These are phyloP conservation scores for Balaenoptera acutorostrata DNA, from an alignment of 2,113 vertebrate species.

Conservation along the genomic window DNA sequence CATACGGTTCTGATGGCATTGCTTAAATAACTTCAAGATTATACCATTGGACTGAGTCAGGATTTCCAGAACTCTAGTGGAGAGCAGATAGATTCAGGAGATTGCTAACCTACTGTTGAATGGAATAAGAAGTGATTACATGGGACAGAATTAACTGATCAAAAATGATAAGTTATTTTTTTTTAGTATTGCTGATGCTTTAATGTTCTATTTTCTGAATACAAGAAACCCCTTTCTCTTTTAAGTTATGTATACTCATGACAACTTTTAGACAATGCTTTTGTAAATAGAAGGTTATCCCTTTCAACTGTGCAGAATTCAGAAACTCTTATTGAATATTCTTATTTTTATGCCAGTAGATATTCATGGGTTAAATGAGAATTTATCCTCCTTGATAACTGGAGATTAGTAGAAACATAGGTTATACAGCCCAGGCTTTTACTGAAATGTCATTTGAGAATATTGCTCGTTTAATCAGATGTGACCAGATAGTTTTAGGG, in stretches of 20 bases:
- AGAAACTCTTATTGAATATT: neutral
- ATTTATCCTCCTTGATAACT: neutral
- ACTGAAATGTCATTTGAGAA: neutral
- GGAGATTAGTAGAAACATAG: neutral
- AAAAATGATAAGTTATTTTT: neutral
- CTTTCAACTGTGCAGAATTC: neutral
- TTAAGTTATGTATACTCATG: neutral
- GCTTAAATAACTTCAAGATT: neutral
- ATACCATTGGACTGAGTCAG: neutral
- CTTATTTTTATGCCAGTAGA: neutral
- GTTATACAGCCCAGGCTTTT: neutral
- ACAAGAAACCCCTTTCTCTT: neutral
- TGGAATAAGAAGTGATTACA: neutral
- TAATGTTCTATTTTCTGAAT: neutral
- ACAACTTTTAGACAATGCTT: neutral
- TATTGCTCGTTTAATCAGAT: neutral
- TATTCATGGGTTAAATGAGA: neutral
- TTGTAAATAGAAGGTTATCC: neutral
- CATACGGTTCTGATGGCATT: neutral
- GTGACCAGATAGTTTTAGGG: neutral
- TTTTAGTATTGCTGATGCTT: neutral
- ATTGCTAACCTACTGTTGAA: neutral
- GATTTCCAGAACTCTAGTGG: neutral
- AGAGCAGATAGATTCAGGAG: neutral
- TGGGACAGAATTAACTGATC: neutral